Base-by-base conservation (phyloP, 2,797 vertebrate species). In the Leptodactylus fallax region DNA sequence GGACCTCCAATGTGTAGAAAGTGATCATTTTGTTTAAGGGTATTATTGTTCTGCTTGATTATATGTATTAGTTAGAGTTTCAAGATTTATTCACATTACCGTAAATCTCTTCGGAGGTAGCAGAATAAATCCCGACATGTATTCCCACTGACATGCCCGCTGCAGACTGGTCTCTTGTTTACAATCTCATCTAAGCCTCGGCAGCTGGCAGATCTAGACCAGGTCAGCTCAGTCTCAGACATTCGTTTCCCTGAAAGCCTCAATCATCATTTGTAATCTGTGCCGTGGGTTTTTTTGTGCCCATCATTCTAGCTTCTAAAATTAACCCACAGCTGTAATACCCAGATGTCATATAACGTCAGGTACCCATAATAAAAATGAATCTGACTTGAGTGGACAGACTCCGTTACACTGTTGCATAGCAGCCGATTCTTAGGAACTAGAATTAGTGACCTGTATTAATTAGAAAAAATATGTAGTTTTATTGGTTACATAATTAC, bases 211-310 rank as follows among this genome's bases (percentile, higher is more conserved):
- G 27, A 79, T 84, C 67, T 51, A 84, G 81, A 78, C 81, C 87
- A 60, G 76, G 61, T 84, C 87, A 84, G 6, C 67, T 27, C 83
- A 61, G 82, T 80, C 87, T 88, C 77, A 85, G 87, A 79, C 87
- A 71, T 60, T 85, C 47, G 36, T 81, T 88, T 80, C 79, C 82
- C 60, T 78, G 58, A 84, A 87, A 87, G 72, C 87, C 65, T 36
- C 87, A 79, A 79, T 84, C 63, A 80, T 88, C 83, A 80, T 85
- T 60, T 85, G 36, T 88, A 85, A 88, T 88, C 87, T 85, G 65
- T 58, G 19, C 60, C 76, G 21, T 74, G 76, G 6, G 19, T 21
- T 80, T 49, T n/a, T 85, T 47, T 83, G 53, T 84, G 51, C n/a
- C 63, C 53, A 12, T 78, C 72, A 36, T 19, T 45, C 67, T 74